These are phyloP conservation scores for Lithobates pipiens DNA, from an alignment of 2,797 vertebrate genomes.

Conservation along the genomic window DNA sequence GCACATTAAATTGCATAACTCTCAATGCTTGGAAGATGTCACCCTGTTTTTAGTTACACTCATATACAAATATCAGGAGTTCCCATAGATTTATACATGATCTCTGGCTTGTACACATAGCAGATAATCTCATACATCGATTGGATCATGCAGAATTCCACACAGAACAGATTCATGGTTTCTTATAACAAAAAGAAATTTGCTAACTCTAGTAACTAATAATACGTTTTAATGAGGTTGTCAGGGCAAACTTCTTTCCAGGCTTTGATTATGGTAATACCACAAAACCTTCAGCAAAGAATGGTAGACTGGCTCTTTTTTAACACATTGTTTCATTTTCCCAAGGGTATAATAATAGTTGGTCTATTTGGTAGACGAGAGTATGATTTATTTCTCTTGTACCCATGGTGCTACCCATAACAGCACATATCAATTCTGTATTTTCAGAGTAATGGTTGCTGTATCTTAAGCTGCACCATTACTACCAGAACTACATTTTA, in stretches of 20 bases:
- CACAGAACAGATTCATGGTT: constrained; percentile 17
- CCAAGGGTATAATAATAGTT: neutral
- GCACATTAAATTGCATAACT: neutral
- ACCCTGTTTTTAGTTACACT: constrained; percentile 29
- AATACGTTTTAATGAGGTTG: neutral
- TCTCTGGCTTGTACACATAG: constrained; percentile 1
- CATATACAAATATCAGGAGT: constrained; percentile 23
- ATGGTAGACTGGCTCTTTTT: neutral
- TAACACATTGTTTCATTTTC: neutral
- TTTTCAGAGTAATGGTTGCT: neutral
- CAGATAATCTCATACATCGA: constrained; percentile 6
- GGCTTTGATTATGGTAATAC: neutral
- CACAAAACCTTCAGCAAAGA: neutral
- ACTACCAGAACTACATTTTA: neutral
- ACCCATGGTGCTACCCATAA: neutral
- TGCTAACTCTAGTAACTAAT: constrained; percentile 4
- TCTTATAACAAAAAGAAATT: neutral
- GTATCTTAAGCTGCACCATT: neutral
- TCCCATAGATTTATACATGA: constrained; percentile 10
- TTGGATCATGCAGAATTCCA: constrained; percentile 9
- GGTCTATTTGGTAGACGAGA: neutral
- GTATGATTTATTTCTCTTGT: neutral
- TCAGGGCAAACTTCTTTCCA: neutral
- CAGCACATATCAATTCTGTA: neutral
- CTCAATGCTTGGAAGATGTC: neutral